Base-by-base conservation (phyloP, 2,888 invertebrate genomes). In the Microdon myrmicae region DNA sequence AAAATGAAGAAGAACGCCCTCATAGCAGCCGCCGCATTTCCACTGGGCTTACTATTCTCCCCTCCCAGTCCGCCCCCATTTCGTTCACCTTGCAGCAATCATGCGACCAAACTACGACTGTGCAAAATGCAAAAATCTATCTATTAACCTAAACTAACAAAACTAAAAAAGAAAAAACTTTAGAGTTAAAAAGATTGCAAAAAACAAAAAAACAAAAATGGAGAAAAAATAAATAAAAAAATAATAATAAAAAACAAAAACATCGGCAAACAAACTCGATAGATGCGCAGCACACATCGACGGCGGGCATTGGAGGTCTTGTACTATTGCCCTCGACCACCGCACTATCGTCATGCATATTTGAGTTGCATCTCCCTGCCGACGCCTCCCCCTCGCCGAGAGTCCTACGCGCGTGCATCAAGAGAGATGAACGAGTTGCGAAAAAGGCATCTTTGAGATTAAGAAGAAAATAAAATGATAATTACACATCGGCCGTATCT, bases 71-170 rank as follows among this genome's bases (percentile, higher is more conserved):
- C 19, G 7, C 22, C 8, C n/a, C 14, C 31, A 7, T 31, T 38
- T 48, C 29, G 32, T 38, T 48, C n/a, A 38, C 31, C 17, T 6
- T 8, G 5, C 4, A 10, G 31, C 38, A n/a, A n/a, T n/a, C n/a
- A 12, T 48, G 34, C 38, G 38, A 39, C 39, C 32, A 31, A 47
- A 48, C 44, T 37, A 23, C 38, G 48, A 38, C 48, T 48, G 29
- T 37, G 37, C 29, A 19, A 53, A n/a, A 53, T 34, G 28, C 29
- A 19, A 41, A 41, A 32, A 43, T 41, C 41, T 43, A 43, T 51
- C 51, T 51, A 43, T 53, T 44, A 53, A 51, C 31, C 17, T 43
- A 12, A 19, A 51, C 26, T 25, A 13, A 35, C 10, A 20, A 34
- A 22, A 17, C 8, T 19, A 48, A 12, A 31, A 38, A 20, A 44